phyloP scores from a whole-genome alignment of 2,888 invertebrate genomes.

The Lordiphosa fenestrarum region DNA sequence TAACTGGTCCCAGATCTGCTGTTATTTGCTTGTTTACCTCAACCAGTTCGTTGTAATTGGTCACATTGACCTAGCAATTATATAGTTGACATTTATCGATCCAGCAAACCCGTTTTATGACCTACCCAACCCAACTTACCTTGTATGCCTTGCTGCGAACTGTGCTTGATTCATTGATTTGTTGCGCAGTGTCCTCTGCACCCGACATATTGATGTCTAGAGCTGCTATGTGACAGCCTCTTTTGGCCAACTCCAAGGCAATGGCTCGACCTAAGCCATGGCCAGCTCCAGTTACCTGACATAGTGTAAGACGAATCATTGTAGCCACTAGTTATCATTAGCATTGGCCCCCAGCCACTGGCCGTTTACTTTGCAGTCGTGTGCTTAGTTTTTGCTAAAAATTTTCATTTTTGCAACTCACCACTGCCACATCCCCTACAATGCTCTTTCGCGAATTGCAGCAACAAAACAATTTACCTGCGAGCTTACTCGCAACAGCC shows the following conservation, averaged over 20 bases:
- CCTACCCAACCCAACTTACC: conserved; percentile 37
- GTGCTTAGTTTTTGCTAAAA: neutral
- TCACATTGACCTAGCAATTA: conserved; percentile 62
- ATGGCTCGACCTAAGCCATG: conserved; percentile 79
- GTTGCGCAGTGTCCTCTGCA: conserved; percentile 60
- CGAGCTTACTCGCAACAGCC: conserved; percentile 27
- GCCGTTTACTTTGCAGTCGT: neutral
- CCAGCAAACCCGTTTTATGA: neutral
- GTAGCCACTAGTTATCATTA: neutral
- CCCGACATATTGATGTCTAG: conserved; percentile 67
- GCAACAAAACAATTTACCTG: neutral
- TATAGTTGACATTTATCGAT: neutral
- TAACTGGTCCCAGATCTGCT: conserved; percentile 75
- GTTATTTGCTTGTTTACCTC: conserved; percentile 57
- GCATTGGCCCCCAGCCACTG: neutral
- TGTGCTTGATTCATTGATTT: conserved; percentile 42
- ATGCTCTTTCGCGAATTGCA: conserved; percentile 23
- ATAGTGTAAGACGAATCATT: too few relatives aligned
- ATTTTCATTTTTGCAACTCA: conserved; percentile 30
- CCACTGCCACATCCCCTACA: conserved; percentile 62
- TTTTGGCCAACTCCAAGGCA: conserved; percentile 70
- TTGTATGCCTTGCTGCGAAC: conserved; percentile 70
- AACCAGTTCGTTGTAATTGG: conserved; percentile 53
- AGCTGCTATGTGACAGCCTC: conserved; percentile 76
- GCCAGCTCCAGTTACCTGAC: conserved; percentile 79